Conservation (phyloP, 2,888 invertebrate species). For the Acanthoscelides obtectus region DNA sequence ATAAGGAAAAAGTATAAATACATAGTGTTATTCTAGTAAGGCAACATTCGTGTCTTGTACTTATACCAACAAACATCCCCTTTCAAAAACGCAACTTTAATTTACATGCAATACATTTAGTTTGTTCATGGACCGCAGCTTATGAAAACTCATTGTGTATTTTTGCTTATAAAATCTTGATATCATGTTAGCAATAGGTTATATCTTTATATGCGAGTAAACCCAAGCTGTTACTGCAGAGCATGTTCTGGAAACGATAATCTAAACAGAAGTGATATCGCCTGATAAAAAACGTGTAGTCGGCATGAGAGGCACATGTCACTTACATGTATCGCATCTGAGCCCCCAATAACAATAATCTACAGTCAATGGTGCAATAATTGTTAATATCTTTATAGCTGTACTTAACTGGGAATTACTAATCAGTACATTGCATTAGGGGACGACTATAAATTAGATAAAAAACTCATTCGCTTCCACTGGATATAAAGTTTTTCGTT, state of each 20-base stretch:
- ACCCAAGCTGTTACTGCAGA: too few relatives aligned
- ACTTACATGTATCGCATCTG: neutral
- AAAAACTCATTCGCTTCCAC: neutral
- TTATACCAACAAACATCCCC: too few relatives aligned
- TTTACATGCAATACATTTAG: too few relatives aligned
- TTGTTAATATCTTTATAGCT: neutral
- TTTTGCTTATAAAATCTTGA: too few relatives aligned
- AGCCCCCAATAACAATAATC: neutral
- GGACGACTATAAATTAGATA: neutral
- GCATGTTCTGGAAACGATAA: neutral
- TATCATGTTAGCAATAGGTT: too few relatives aligned
- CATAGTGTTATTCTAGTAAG: too few relatives aligned
- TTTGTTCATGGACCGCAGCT: too few relatives aligned
- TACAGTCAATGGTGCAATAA: neutral
- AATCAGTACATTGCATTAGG: neutral
- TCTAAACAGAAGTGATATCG: neutral
- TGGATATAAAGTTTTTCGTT: neutral
- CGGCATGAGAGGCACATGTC: neutral
- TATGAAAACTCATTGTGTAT: too few relatives aligned
- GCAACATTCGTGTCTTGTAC: too few relatives aligned
- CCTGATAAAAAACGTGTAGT: neutral
- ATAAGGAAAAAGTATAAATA: too few relatives aligned
- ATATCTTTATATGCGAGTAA: too few relatives aligned
- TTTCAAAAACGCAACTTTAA: too few relatives aligned
- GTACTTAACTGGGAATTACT: neutral